phyloP scores from a whole-genome alignment of 2,113 vertebrate genomes.

The Chunga burmeisteri region DNA sequence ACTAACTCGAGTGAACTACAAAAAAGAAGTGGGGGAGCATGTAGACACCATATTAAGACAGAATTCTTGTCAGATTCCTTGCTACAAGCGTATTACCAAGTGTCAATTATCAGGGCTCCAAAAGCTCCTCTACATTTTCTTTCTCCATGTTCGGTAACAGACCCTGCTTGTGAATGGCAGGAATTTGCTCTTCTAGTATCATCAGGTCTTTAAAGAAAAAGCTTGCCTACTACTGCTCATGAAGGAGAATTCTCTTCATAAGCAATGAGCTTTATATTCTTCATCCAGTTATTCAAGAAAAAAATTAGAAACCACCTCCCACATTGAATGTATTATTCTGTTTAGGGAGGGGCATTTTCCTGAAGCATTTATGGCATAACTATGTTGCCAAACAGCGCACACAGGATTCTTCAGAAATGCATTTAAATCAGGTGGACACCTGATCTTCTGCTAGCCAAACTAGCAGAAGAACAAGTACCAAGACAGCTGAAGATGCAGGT shows the following conservation, averaged over 20 bases:
- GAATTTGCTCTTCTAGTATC: background rate
- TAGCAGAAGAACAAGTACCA: background rate
- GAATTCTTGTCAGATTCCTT: background rate
- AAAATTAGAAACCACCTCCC: background rate
- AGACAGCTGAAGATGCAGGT: background rate
- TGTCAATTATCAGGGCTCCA: background rate
- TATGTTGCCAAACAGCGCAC: background rate
- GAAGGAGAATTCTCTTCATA: background rate
- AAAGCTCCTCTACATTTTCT: background rate
- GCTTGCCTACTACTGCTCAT: background rate
- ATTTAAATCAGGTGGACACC: background rate
- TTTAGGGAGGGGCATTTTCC: background rate
- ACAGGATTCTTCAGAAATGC: background rate
- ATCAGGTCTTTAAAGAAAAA: background rate
- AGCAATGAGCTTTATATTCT: background rate
- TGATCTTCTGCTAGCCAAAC: background rate
- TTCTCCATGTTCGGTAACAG: background rate
- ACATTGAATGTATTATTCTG: background rate
- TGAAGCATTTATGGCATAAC: background rate
- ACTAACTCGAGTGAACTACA: background rate
- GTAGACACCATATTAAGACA: accelerated
- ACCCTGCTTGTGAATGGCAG: background rate
- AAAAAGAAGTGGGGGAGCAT: background rate
- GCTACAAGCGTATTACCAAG: background rate
- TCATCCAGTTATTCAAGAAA: background rate